Base-by-base conservation (phyloP, 1,140 invertebrate species). In the Trachymyrmex cornetzi region DNA sequence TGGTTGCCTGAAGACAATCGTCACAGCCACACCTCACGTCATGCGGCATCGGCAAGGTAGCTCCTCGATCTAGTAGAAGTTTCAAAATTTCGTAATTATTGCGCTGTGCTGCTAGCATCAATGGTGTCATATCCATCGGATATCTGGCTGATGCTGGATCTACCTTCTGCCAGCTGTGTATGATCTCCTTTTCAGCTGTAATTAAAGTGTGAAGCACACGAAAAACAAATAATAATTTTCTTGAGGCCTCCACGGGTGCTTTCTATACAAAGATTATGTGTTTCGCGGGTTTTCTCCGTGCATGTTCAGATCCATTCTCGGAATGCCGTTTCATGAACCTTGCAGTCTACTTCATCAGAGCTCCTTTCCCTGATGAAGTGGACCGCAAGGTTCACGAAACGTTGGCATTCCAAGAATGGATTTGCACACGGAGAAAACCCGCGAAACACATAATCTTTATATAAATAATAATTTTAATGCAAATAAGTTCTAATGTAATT, bases 51-150 rank as follows among this genome's bases (percentile, higher is more conserved):
- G 98, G 98, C 57, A 99, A 94, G 0, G 97, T 98, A 0, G 98
- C 98, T 24, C 98, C 98, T 50, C 98, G 96, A 93, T 99, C 98
- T 55, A 99, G 95, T 0, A 99, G 95, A 59, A 99, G 97, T 94
- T 99, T 99, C 57, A 99, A 96, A 87, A 99, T 99, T 95, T 99
- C 99, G 93, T 99, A 99, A 95, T 99, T 99, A 93, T 99, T 99
- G 89, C 97, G 96, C 93, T 99, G 98, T 75, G 98, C 98, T 0
- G 98, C 98, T 75, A 99, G 95, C 84, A 99, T 98, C 22, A 99
- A 95, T 0, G 98, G 98, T 0, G 98, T 99, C 87, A 99, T 98
- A 94, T 99, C 98, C 0, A 98, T 97, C 0, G 98, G 98, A 95
- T 99, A 99, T 92, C 96, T 97, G 1, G 97, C 97, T n/a, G 97